Evolutionary conservation across 2,888 invertebrate species (phyloP), one percentile per base, ranked within the genome.

Genomic region (Tholera decimalis): DNA sequence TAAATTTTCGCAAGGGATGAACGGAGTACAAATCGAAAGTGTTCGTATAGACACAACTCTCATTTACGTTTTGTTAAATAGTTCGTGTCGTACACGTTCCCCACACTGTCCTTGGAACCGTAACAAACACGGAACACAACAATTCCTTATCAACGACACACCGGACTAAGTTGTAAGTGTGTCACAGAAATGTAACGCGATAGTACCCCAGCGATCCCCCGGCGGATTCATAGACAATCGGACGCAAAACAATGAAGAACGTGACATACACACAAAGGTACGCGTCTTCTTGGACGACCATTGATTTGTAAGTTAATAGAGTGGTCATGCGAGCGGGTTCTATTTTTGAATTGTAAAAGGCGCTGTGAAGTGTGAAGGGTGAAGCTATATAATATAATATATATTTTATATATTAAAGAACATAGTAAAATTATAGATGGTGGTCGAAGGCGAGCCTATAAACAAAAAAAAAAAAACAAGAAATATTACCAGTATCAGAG

Each of bases 221-320:
- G 55, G 22, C 33, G 49, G 63, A 51, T 63, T 55, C 37, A 64
- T 66, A 72, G 61, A 74, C 79, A 77, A 81, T 72, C 66, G 72
- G 67, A 68, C 68, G 67, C 76, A 70, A 80, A 74, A 83, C 83
- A 83, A 83, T 82, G 79, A 69, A 49, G 65, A 55, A 83, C 83
- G 81, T 83, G 80, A 80, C 69, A 62, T 55, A 81, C 80, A 82
- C 74, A 77, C 82, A 65, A 83, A 79, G 72, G 63, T 61, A 74
- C 63, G 66, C n/a, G n/a, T n/a, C 20, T 59, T 58, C 79, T 79
- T 73, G 46, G 43, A 57, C 37, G 46, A 43, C 62, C 59, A 66
- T 9, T 2, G 51, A 73, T 37, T 47, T 39, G 8, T 47, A 4
- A 44, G 30, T 18, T 1, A 53, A 56, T 64, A 59, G 43, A 60